Percentiles rank a stretch among this genome's conserved stretches.
Conservation (phyloP, 2,797 vertebrate species). For the Lindbergichthys nudifrons region DNA sequence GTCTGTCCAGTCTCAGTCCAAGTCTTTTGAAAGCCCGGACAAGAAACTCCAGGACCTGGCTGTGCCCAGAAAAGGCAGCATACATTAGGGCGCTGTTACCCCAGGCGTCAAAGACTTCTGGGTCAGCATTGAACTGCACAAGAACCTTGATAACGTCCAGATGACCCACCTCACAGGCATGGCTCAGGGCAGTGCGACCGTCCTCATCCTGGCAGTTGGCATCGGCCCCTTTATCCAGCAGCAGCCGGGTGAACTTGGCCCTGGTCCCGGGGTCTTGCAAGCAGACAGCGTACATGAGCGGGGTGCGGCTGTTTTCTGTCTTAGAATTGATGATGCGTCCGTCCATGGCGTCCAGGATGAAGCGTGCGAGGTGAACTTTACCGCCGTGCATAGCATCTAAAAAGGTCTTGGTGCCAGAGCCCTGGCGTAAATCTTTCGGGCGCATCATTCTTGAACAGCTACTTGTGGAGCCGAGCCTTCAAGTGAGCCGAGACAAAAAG, state of each 20-base stretch:
- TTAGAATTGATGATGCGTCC: conserved; percentile 92
- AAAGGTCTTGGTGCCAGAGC: conserved; percentile 92
- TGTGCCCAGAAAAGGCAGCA: conserved; percentile 89
- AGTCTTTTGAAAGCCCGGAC: conserved; percentile 92
- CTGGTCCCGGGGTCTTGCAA: conserved; percentile 86
- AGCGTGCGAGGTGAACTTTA: conserved; percentile 92
- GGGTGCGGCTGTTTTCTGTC: conserved; percentile 89
- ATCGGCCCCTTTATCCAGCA: conserved; percentile 90
- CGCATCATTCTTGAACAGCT: conserved; percentile 84
- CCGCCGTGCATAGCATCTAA: conserved; percentile 92
- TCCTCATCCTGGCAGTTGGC: conserved; percentile 90
- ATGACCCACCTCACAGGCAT: conserved; percentile 89
- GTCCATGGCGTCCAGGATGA: conserved; percentile 93
- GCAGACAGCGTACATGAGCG: conserved; percentile 90
- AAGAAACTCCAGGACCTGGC: conserved; percentile 89
- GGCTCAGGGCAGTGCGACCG: conserved; percentile 89
- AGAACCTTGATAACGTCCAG: conserved; percentile 91
- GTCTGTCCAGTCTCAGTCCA: conserved; percentile 87
- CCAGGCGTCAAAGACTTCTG: conserved; percentile 87
- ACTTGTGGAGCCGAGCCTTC: conserved; percentile 42
- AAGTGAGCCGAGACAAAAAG: conserved; percentile 16
- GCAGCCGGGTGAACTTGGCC: conserved; percentile 87
- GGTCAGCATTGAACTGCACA: conserved; percentile 92
- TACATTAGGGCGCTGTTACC: conserved; percentile 93
- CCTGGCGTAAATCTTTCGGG: conserved; percentile 91